Conservation (phyloP, 2,888 invertebrate species). For the Lasioglossum zephyrum region DNA sequence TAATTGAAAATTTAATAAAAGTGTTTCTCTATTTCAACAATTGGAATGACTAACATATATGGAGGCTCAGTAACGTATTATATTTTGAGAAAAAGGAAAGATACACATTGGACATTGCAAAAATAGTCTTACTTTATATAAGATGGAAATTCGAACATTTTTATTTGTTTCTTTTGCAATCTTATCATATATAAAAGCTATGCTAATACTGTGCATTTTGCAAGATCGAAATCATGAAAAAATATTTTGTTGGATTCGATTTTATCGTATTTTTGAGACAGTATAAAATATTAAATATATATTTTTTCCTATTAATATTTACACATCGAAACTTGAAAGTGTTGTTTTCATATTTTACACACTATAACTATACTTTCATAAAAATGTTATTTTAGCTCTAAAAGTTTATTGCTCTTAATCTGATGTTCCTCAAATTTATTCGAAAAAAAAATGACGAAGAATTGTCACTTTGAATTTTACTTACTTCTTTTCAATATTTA, state of each 20-base stretch:
- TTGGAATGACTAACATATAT: conserved; percentile 44
- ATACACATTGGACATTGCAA: conserved; percentile 24
- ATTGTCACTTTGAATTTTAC: conserved; percentile 26
- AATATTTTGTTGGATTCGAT: conserved; percentile 38
- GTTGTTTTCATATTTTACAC: conserved; percentile 30
- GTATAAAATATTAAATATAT: conserved; percentile 51
- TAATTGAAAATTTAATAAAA: conserved; percentile 32
- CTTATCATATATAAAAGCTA: conserved; percentile 44
- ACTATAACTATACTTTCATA: conserved; percentile 19
- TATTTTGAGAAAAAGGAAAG: conserved; percentile 17
- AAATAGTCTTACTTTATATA: conserved; percentile 28
- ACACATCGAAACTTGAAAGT: conserved; percentile 35
- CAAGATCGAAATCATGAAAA: conserved; percentile 44
- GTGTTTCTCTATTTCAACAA: conserved; percentile 13
- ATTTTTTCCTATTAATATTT: conserved; percentile 47
- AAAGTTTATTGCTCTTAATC: conserved; percentile 40
- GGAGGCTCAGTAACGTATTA: conserved; percentile 26
- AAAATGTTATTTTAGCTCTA: not conserved
- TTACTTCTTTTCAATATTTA: conserved; percentile 48
- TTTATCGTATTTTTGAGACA: conserved; percentile 14
- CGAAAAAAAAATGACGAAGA: conserved; percentile 19
- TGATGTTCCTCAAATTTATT: conserved; percentile 21
- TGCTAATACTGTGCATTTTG: conserved; percentile 49
- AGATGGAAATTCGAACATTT: conserved; percentile 45
- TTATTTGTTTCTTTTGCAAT: conserved; percentile 24